Evolutionary conservation across 1,140 invertebrate genomes (phyloP).

Genomic region (Macrocentrus cingulum): DNA sequence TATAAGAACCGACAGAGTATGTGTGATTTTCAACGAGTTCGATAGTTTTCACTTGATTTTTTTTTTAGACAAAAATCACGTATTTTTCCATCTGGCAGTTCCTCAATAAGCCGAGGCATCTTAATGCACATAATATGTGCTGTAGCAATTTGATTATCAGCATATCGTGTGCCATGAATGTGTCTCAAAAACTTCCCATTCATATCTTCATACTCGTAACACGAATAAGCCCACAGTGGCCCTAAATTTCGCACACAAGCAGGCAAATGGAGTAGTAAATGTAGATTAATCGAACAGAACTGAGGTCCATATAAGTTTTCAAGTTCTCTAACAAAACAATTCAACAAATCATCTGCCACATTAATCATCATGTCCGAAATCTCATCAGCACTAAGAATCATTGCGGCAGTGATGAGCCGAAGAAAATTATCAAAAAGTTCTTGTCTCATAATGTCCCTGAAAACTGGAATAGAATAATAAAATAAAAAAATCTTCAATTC

Average conservation of each 20-base stretch:
- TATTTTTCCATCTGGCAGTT: constrained; percentile 24
- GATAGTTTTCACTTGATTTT: constrained; percentile 33
- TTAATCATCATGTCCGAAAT: not conserved
- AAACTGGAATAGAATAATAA: constrained; percentile 30
- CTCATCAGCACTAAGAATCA: constrained; percentile 1
- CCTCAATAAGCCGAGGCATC: constrained; percentile 18
- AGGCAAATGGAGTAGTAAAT: constrained; percentile 31
- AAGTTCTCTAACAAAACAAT: constrained; percentile 31
- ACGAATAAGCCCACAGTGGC: constrained; percentile 31
- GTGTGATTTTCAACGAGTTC: constrained; percentile 18
- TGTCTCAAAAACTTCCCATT: constrained; percentile 30
- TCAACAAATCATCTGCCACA: constrained; percentile 16
- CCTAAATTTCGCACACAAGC: constrained; percentile 29
- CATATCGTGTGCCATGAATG: constrained; percentile 31
- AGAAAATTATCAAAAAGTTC: constrained; percentile 23
- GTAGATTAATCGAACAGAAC: constrained; percentile 36
- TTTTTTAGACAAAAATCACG: constrained; percentile 25
- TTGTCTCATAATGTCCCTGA: constrained; percentile 27
- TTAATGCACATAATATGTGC: constrained; percentile 24
- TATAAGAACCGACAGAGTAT: constrained; percentile 30
- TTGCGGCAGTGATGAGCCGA: not conserved
- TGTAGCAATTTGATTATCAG: constrained; percentile 31
- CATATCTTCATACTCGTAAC: constrained; percentile 35
- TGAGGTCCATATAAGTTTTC: constrained; percentile 27
- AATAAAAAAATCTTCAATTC: constrained; percentile 29